Evolutionary conservation across 2,113 vertebrate genomes (phyloP), one percentile per base, ranked within the genome.

Genomic region (Pseudorhombus dupliciocellatus): DNA sequence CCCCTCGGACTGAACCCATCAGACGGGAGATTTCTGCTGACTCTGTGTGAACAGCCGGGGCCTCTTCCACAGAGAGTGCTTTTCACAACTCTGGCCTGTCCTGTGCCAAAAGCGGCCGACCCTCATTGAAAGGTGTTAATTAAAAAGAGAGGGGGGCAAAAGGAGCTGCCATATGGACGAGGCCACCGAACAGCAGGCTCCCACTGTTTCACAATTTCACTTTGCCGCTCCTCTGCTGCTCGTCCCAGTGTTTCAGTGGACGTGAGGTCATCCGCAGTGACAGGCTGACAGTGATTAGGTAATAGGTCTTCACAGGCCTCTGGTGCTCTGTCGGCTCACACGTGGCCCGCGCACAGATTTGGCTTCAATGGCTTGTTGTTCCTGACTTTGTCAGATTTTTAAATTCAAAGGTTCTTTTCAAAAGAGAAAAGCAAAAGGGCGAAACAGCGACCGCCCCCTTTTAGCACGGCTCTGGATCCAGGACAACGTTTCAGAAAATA

Each of bases 261-360:
- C 73, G 84, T 59, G 80, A 81, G 82, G 90, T 86, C 75, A 84
- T 78, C 76, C 80, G 62, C 50, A 83, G 81, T 84, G 86, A 87
- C 81, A 80, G 67, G 56, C 60, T 79, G 82, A 86, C 84, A 80
- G 60, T 81, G 80, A 87, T 86, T 84, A 71, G 60, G 74, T 83
- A 84, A 87, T 72, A 80, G 84, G 77, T 66, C 67, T 81, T 85
- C 73, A 84, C 71, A 79, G 70, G 80, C 73, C 51, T 53, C 75
- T 16, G 40, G 63, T 70, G 79, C 69, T 52, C 40, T 53, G 66
- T 14, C 77, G 73, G 77, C 70, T 83, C 74, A 24, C 60, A 52
- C 56, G 48, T 24, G 24, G 46, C 57, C 65, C 64, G 20, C 22
- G 62, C 54, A 25, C 59, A 75, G 59, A 65, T 51, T 37, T 69